Conservation (phyloP, 2,113 vertebrate genomes). For the Cervus canadensis region DNA sequence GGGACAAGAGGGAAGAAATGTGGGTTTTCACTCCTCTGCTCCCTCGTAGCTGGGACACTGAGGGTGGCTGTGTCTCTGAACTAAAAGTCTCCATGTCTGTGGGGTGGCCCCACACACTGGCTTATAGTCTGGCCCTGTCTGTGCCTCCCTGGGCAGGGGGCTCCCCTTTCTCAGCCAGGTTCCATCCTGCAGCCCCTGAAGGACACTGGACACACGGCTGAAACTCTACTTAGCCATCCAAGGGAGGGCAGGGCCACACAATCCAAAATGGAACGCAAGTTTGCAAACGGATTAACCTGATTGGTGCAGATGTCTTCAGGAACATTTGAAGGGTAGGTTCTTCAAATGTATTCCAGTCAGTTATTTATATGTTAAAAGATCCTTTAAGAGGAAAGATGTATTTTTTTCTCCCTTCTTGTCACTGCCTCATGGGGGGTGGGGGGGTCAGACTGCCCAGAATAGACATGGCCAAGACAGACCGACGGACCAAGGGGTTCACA, state of each 20-base stretch:
- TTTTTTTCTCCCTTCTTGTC: neutral
- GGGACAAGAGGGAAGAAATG: neutral
- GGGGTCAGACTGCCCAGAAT: neutral
- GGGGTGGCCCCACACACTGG: neutral
- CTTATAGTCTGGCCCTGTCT: neutral
- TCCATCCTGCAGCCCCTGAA: neutral
- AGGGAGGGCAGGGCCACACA: neutral
- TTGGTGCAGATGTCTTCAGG: neutral
- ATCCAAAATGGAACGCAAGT: neutral
- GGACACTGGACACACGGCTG: neutral
- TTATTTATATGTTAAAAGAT: neutral
- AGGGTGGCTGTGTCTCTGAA: neutral
- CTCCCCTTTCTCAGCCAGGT: neutral
- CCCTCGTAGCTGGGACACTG: neutral
- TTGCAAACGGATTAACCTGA: neutral
- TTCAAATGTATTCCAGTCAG: neutral
- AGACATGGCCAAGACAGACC: neutral
- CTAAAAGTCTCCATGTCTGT: neutral
- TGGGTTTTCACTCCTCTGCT: neutral
- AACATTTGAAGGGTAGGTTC: neutral
- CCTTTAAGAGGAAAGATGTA: neutral
- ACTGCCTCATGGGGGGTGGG: neutral
- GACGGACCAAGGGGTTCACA: too few relatives aligned
- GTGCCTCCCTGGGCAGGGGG: neutral
- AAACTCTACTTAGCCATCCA: neutral